A percentile compares a stretch with the other conserved stretches of the same genome.
Evolutionary conservation across 2,113 vertebrate species (phyloP).

Genomic region (Balaeniceps rex): DNA sequence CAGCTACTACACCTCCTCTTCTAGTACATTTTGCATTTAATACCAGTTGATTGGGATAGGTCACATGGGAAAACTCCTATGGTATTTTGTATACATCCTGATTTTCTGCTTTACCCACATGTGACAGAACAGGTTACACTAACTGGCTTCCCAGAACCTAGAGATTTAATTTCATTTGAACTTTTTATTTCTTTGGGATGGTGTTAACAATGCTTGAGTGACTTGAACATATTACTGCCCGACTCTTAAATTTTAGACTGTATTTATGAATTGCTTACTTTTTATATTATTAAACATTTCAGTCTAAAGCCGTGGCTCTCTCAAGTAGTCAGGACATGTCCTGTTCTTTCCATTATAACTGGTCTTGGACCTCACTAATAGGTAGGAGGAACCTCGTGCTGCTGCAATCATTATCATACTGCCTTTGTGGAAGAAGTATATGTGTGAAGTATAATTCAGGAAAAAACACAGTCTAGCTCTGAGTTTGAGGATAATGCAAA

Average conservation of each 20-base stretch:
- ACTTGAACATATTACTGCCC: not conserved
- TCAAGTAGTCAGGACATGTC: not conserved
- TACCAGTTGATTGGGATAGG: not conserved
- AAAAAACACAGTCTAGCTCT: not conserved
- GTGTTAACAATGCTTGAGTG: not conserved
- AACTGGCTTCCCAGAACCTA: not conserved
- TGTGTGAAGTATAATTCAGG: not conserved
- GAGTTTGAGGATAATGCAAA: not conserved
- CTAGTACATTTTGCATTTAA: not conserved
- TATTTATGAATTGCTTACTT: not conserved
- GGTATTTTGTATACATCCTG: not conserved
- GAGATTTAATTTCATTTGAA: conserved; percentile 10
- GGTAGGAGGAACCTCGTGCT: not conserved
- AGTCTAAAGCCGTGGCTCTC: not conserved
- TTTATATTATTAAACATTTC: not conserved
- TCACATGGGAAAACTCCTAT: not conserved
- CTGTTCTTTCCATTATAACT: not conserved
- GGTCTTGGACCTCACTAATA: not conserved
- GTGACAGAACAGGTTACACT: not conserved
- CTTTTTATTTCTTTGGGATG: not conserved
- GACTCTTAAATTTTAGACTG: not conserved
- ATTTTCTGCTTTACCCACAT: not conserved
- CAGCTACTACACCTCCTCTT: not conserved
- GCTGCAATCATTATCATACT: not conserved
- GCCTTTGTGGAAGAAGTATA: not conserved